Evolutionary conservation across 2,797 vertebrate genomes (phyloP).

Genomic region (Hyperoplus immaculatus): DNA sequence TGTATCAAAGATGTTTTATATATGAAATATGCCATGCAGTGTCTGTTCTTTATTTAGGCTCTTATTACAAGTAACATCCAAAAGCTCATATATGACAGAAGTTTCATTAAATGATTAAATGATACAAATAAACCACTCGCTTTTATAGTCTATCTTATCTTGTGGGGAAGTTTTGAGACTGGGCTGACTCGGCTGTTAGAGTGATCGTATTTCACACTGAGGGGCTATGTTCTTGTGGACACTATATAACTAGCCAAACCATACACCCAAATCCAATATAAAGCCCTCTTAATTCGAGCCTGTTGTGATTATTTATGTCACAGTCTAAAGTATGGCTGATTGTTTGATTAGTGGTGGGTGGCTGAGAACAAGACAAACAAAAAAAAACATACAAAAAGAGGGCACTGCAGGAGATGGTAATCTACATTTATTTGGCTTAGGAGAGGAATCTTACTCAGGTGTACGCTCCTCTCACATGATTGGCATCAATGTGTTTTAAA

Average conservation of each 20-base stretch:
- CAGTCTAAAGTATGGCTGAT: conserved; percentile 7
- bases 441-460: conserved; percentile 43
- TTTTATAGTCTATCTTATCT: neutral
- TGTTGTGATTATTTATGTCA: conserved; percentile 34
- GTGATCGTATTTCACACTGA: neutral
- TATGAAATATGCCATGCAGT: too few species aligned
- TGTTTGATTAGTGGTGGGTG: conserved; percentile 49
- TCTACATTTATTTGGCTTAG: conserved; percentile 50
- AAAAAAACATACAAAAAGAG: neutral
- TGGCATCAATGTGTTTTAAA: conserved; percentile 10
- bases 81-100: neutral
- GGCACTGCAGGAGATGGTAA: neutral
- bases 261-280: conserved; percentile 14
- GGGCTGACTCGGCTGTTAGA: conserved; percentile 5
- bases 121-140: too few species aligned
- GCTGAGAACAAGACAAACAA: neutral
- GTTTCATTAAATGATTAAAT: too few species aligned
- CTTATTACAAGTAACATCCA: neutral
- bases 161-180: neutral
- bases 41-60: neutral
- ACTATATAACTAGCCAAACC: conserved; percentile 16
- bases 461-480: conserved; percentile 4
- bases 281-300: conserved; percentile 15
- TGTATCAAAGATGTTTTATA: too few species aligned
- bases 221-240: neutral